Conservation (phyloP, 64 coral and sea anemone species). For the Montipora efflorescens region DNA sequence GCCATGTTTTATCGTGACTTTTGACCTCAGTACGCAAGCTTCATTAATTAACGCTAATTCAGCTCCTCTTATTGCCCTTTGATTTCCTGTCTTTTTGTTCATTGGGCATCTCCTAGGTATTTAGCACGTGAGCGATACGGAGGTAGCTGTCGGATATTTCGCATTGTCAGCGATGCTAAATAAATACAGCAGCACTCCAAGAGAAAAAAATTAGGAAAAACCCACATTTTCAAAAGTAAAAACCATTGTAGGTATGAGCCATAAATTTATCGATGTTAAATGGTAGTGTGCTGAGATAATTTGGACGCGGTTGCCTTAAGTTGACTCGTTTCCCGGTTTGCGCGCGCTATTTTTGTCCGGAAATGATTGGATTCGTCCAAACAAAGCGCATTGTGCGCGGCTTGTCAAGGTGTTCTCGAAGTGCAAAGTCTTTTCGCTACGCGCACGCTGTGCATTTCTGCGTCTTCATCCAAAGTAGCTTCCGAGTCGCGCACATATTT, state of each 20-base stretch:
- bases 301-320: neutral
- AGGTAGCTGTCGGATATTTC: conserved; percentile 5
- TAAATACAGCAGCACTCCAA: neutral
- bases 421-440: neutral
- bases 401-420: conserved; percentile 11
- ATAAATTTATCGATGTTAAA: conserved; percentile 1
- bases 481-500: neutral
- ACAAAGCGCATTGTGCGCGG: neutral
- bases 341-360: neutral
- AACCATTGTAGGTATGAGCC: neutral
- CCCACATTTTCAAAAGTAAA: neutral
- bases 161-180: neutral
- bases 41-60: conserved; percentile 38
- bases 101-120: neutral
- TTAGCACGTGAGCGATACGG: neutral
- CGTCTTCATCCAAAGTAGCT: neutral
- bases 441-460: neutral
- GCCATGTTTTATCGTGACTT: conserved; percentile 45
- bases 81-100: neutral
- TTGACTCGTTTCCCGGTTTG: neutral
- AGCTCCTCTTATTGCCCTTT: neutral
- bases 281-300: neutral
- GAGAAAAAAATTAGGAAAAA: neutral
- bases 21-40: conserved; percentile 35
- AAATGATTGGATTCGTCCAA: conserved; percentile 36